Base-by-base conservation (phyloP, 2,797 vertebrate species). In the Tarsius wallacei region DNA sequence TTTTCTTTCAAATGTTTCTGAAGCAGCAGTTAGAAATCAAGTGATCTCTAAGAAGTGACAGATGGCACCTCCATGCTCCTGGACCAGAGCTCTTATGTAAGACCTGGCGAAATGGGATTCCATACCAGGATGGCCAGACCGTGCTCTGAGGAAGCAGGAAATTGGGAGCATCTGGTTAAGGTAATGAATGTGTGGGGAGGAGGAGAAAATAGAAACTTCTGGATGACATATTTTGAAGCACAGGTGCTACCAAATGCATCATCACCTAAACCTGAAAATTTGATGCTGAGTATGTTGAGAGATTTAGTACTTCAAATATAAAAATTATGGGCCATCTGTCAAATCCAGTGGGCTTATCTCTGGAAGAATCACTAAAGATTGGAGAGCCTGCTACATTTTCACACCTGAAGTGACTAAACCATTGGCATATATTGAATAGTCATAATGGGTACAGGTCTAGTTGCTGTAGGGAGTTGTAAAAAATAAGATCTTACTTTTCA, bases 191-290 rank as follows among this genome's bases (percentile, higher is more conserved):
- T 97, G 66, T 97, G 76, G 70, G 89, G 94, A 96, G 87, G 86
- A 97, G 93, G 86, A 97, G 93, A 98, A 97, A 97, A 97, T 92
- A 97, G 97, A 97, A 97, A 90, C 93, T 94, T 98, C 97, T 97
- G 87, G 96, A 93, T 97, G 94, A 95, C 94, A 95, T 94, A 97
- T 96, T 94, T 95, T 91, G 90, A 97, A 95, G 91, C 94, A 93
- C 96, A 97, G 97, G 96, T 97, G 95, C 87, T 87, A 97, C 94
- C 93, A 97, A 95, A 85, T 85, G 78, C 81, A 92, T 97, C 96
- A 90, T 94, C 96, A 53, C 94, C 96, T 96, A 92, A 97, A 95
- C 96, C 96, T 96, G 95, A 94, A 96, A 87, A 94, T 95, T 85
- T 70, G 53, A 95, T 92, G 90, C 94, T 97, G 97, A 97, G 93